phyloP scores from a whole-genome alignment of 2,113 vertebrate genomes.

The Thomomys bottae region DNA sequence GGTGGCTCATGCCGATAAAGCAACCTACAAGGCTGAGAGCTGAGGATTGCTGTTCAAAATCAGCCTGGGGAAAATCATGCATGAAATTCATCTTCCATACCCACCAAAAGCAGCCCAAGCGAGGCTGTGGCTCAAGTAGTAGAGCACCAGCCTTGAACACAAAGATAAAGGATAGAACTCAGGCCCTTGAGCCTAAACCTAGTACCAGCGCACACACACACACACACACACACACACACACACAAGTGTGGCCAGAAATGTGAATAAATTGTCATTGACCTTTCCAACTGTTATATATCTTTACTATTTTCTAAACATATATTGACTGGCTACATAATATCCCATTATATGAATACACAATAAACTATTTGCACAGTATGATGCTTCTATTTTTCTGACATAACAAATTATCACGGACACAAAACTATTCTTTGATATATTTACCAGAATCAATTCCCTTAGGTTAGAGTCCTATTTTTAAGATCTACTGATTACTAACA shows the following conservation, averaged over 20 bases:
- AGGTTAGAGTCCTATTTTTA: not conserved
- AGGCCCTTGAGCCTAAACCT: too few species aligned
- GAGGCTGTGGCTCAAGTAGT: too few species aligned
- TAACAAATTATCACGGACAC: slow-evolving; percentile 2
- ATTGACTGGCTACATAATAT: slow-evolving; percentile 20
- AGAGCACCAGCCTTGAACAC: too few species aligned
- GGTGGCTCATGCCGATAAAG: too few species aligned
- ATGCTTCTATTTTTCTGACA: slow-evolving; percentile 51
- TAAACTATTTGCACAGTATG: not conserved
- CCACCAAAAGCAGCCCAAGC: too few species aligned
- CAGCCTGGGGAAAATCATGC: too few species aligned
- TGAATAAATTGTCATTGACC: not conserved
- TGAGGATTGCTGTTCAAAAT: too few species aligned
- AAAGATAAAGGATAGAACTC: too few species aligned
- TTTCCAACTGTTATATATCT: slow-evolving; percentile 19
- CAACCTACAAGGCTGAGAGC: too few species aligned
- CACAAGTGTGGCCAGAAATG: not conserved
- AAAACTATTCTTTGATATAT: not conserved
- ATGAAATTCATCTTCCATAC: too few species aligned
- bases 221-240: too few species aligned
- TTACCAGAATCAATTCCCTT: slow-evolving; percentile 6
- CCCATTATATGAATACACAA: not conserved
- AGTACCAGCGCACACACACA: too few species aligned
- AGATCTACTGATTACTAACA: not conserved
- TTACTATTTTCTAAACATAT: slow-evolving; percentile 27